Conservation (phyloP, 2,888 invertebrate genomes). For the Rotaria socialis region DNA sequence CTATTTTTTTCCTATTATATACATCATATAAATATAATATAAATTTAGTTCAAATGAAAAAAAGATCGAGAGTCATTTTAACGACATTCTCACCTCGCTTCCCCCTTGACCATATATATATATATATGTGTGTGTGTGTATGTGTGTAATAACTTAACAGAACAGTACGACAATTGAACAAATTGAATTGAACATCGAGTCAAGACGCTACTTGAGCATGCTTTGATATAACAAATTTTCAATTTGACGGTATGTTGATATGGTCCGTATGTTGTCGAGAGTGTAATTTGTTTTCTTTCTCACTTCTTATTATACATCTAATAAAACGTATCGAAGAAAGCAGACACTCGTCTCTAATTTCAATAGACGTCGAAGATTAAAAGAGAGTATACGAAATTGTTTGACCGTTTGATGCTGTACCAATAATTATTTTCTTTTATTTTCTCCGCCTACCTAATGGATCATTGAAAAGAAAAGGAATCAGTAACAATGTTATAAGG, state of each 20-base stretch:
- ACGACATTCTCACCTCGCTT: not conserved
- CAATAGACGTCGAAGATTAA: not conserved
- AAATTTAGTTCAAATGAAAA: slow-evolving; percentile 1
- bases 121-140: not conserved
- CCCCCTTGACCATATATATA: not conserved
- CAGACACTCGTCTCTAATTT: not conserved
- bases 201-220: not conserved
- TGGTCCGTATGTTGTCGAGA: not conserved
- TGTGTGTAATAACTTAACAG: not conserved
- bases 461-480: slow-evolving; percentile 23
- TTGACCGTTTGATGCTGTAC: not conserved
- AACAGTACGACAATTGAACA: not conserved
- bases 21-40: not conserved
- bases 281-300: not conserved
- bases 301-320: not conserved
- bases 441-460: slow-evolving; percentile 21
- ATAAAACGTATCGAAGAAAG: not conserved
- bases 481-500: not conserved
- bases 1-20: not conserved
- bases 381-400: not conserved
- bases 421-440: not conserved
- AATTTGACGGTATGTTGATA: slow-evolving; percentile 10
- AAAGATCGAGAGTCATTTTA: not conserved
- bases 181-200: slow-evolving; percentile 1
- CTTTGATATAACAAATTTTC: slow-evolving; percentile 26